Base-by-base conservation (phyloP, 2,888 invertebrate species). In the Cetonia aurata region DNA sequence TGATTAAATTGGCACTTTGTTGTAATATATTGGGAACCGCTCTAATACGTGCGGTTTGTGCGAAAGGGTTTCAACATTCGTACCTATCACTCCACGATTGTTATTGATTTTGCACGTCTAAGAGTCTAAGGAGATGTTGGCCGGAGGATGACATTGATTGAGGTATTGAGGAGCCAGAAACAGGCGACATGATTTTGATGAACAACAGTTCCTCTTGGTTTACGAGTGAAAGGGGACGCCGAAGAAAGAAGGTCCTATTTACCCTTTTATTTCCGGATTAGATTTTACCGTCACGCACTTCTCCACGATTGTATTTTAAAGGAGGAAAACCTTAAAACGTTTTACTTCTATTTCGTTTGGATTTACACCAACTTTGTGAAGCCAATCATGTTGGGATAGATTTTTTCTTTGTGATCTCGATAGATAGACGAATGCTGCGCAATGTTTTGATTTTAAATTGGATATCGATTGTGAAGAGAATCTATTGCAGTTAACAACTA, bases 181-280 rank as follows among this genome's bases (percentile, higher is more conserved):
- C 42, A 69, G 60, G 60, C 25, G 70, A 70, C 65, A 62, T 44
- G 62, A 70, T 65, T 70, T 70, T 70, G 62, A 55, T 65, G 70
- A 56, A 70, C 46, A 60, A 60, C 60, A 60, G 60, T 48, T 60
- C 33, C 60, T 60, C 48, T 60, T n/a, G 44, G 44, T 25, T 25
- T 25, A 53, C 50, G 48, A 48, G 60, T 65, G 44, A 44, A 44
- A 3, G 53, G 53, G 31, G 13, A 60, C 9, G 25, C 4, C 25
- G 31, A 46, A 53, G 19, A 31, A 19, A 13, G 48, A 48, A 50
- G 19, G 19, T 25, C 60, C 46, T 48, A 48, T 60, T 60, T 59
- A 59, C 42, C 60, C 48, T 48, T 60, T 53, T 6, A 37, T 60
- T 60, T 9, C 25, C 48, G 33, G 19, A 59, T 59, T 44, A 42